Base-by-base conservation (phyloP, 2,113 vertebrate genomes). In the Chionomys nivalis region DNA sequence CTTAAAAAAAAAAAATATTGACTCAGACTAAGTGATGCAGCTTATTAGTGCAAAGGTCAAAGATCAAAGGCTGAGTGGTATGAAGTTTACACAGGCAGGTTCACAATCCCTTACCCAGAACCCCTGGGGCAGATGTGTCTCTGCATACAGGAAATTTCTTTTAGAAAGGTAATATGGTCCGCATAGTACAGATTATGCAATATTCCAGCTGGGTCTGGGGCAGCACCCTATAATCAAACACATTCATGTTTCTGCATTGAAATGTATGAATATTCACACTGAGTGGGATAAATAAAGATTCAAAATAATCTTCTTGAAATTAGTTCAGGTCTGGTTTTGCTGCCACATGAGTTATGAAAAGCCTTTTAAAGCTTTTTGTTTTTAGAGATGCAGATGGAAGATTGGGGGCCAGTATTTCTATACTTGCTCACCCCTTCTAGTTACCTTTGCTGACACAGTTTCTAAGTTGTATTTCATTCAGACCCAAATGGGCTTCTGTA, bases 251-350 rank as follows among this genome's bases (percentile, higher is more conserved):
- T 97, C 89, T 93, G 77, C 70, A 93, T 83, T 87, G 94, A 78
- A 94, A 13, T 79, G n/a, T 91, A 92, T 98, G 92, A 94, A 96
- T 96, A 96, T 97, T 97, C 96, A 96, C 94, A 95, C 72, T 93
- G 82, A 95, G 70, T 91, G 91, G 90, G 94, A 94, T 90, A 93
- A 94, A 92, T 94, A 94, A 95, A 95, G 76, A 87, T 75, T 95
- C 61, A 39, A 97, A 94, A 94, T 89, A 92, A 94, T 96, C 86
- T 94, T 93, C 93, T 95, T 93, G 91, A 96, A 97, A 92, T 97
- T 96, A 97, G 93, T 91, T 97, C 91, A 94, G 89, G 96, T 96
- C 86, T 96, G 82, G 91, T 91, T 97, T 96, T 95, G 66, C 89
- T 94, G 77, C 91, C 77, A 97, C 31, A 82, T 78, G 94, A 93